Percentiles rank a stretch among this genome's conserved stretches.
These are phyloP conservation scores for Falco columbarius DNA, from an alignment of 2,797 vertebrate species.

Conservation along the genomic window DNA sequence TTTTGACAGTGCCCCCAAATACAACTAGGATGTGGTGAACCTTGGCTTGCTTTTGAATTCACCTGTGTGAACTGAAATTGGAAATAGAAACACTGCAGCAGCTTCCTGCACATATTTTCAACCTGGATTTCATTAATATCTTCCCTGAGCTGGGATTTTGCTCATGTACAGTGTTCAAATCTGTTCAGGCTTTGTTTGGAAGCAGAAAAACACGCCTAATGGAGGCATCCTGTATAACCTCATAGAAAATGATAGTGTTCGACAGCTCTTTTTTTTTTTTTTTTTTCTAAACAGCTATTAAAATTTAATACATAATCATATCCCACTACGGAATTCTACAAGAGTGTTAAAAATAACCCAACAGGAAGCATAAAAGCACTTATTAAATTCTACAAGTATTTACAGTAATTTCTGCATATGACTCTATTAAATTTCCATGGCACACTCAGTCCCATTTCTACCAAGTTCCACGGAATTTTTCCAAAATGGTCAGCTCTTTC, in stretches of 20 bases:
- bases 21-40: slow-evolving; percentile 25
- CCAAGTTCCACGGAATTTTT: slow-evolving; percentile 14
- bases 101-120: slow-evolving; percentile 22
- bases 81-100: slow-evolving; percentile 9
- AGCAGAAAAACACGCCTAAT: slow-evolving; percentile 22
- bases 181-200: slow-evolving; percentile 44
- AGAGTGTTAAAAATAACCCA: slow-evolving; percentile 66
- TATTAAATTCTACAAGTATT: slow-evolving; percentile 65
- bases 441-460: not conserved
- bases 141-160: slow-evolving; percentile 32
- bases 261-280: not conserved
- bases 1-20: slow-evolving; percentile 19
- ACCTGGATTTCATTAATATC: slow-evolving; percentile 55
- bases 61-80: slow-evolving; percentile 39
- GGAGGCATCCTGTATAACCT: not conserved
- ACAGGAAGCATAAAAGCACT: slow-evolving; percentile 62
- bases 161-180: not conserved
- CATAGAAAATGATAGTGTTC: slow-evolving; percentile 10
- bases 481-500: slow-evolving; percentile 7
- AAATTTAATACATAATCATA: slow-evolving; percentile 37
- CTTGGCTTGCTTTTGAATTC: slow-evolving; percentile 38
- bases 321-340: not conserved
- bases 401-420: slow-evolving; percentile 55
- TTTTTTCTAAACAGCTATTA: slow-evolving; percentile 11
- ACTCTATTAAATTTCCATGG: slow-evolving; percentile 49